These are phyloP conservation scores for western clawed frog (Xenopus tropicalis) DNA, from an alignment of 2,113 vertebrate genomes.

Conservation along the genomic window UCB_Xtro_10.0 CM004450.2:95970501-95971000, in stretches of 20 bases:
- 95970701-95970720: neutral
- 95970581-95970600: too few relatives aligned
- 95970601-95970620: too few relatives aligned
- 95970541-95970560: too few relatives aligned
- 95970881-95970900: conserved; percentile 21
- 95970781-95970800: conserved; percentile 1
- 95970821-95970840: neutral
- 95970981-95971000: too few relatives aligned
- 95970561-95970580: too few relatives aligned
- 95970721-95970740: neutral
- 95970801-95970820: neutral
- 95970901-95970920: conserved; percentile 23
- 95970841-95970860: neutral
- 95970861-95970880: neutral
- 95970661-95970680: too few relatives aligned
- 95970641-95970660: too few relatives aligned
- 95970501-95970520: too few relatives aligned
- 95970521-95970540: too few relatives aligned
- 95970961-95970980: too few relatives aligned
- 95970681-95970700: too few relatives aligned
- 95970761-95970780: neutral
- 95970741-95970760: neutral
- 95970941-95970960: conserved; percentile 28
- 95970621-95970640: too few relatives aligned
- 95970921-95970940: conserved; percentile 21